Evolutionary conservation across 2,113 vertebrate genomes (phyloP), one percentile per base, ranked within the genome.

Genomic region (Salminus brasiliensis): DNA sequence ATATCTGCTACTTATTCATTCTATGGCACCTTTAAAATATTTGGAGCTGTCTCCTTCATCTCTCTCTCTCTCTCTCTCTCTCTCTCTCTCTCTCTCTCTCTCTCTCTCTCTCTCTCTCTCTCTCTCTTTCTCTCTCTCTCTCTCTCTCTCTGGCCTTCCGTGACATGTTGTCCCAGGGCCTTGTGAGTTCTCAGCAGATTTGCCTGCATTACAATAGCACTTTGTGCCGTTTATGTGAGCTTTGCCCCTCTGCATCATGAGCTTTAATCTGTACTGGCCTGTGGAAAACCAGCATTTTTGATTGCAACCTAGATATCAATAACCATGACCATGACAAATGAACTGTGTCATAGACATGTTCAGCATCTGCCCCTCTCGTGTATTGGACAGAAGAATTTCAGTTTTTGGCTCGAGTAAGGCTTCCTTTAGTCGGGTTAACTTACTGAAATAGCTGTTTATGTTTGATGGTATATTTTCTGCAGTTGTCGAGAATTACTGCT

Each of bases 181-280:
- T 65, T 66, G 57, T 63, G 43, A 60, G 41, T 16, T 72, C 66
- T 39, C 68, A 25, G 68, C 43, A 25, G 55, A 72, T 79, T 36
- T 72, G 45, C 72, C 32, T 21, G 10, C 30, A 29, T 55, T 67
- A 67, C 78, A 74, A 43, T 59, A 67, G 45, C 29, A 47, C 79
- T 53, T 79, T 80, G 39, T 59, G 41, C 15, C n/a, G 27, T 74
- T 59, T 41, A 23, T 45, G 55, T 74, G 72, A 45, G 60, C 57
- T 47, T 74, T 74, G 60, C 18, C 60, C 16, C 36, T 74, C 25
- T 47, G 39, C 13, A 47, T 23, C 34, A 32, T n/a, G 60, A 74
- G 32, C 36, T 43, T 55, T 59, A 69, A 36, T 67, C 39, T 69
- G n/a, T 62, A 2, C 47, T 75, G n/a, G 53, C 34, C 43, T 47